Percentiles rank a stretch among this genome's conserved stretches.
Conservation (phyloP, 2,113 vertebrate species). For the Paradoxurus hermaphroditus region DNA sequence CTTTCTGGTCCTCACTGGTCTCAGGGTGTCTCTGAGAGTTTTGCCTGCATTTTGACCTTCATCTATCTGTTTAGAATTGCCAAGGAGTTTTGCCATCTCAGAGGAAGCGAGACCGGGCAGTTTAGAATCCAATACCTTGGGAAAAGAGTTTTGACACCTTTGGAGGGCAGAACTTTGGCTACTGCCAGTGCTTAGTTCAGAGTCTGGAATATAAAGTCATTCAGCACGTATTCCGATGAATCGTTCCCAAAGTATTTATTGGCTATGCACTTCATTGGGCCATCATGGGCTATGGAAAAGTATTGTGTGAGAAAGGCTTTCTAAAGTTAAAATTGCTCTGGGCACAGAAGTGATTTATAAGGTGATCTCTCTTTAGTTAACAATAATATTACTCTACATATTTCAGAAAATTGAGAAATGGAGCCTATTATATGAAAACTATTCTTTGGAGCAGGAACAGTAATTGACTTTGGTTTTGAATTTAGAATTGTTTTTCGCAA, state of each 20-base stretch:
- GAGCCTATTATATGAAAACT: not conserved
- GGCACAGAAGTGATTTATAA: not conserved
- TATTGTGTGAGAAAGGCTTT: not conserved
- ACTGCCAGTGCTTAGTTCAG: not conserved
- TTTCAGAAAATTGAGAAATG: not conserved
- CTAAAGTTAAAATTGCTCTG: not conserved
- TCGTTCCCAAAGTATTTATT: not conserved
- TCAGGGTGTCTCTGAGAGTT: not conserved
- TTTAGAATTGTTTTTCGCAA: not conserved
- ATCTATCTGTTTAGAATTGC: not conserved
- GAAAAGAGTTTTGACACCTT: not conserved
- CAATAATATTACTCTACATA: not conserved
- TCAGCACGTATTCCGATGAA: not conserved
- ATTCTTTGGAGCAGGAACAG: not conserved
- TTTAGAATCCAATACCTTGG: not conserved
- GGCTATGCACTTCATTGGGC: not conserved
- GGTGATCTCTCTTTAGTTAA: not conserved
- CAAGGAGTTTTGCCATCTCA: not conserved
- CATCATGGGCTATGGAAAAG: not conserved
- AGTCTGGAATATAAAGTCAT: not conserved
- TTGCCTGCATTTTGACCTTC: not conserved
- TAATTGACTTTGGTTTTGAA: not conserved
- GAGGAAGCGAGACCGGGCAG: not conserved
- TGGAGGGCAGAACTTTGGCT: not conserved
- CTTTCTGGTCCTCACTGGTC: not conserved